Percentiles rank a stretch among this genome's conserved stretches.
These are phyloP conservation scores for Paracanthobrama guichenoti DNA, from an alignment of 2,113 vertebrate species.

Conservation along the genomic window DNA sequence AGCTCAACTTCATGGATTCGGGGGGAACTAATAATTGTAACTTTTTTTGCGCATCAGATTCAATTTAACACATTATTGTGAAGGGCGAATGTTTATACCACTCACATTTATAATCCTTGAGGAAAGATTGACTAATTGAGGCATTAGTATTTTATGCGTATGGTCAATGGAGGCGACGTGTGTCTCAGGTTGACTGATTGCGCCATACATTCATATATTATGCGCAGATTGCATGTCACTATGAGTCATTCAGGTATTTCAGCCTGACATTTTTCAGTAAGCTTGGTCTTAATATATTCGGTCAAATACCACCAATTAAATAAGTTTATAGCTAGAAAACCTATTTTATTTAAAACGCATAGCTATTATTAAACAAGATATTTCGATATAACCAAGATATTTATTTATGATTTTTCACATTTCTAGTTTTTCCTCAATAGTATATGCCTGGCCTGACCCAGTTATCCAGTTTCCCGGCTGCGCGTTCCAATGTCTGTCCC, in stretches of 20 bases:
- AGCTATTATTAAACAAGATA: not conserved
- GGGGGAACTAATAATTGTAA: slow-evolving; percentile 5
- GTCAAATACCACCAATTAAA: not conserved
- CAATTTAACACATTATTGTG: not conserved
- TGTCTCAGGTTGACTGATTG: slow-evolving; percentile 54
- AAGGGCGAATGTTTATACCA: not conserved
- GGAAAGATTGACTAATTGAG: slow-evolving; percentile 13
- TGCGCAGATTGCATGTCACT: slow-evolving; percentile 50
- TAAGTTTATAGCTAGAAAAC: not conserved
- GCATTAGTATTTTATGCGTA: slow-evolving; percentile 5
- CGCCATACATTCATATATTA: slow-evolving; percentile 53
- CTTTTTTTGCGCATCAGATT: slow-evolving; percentile 39
- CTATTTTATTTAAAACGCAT: not conserved
- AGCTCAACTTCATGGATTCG: slow-evolving; percentile 33
- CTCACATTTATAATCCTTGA: not conserved
- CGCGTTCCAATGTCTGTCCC: slow-evolving; percentile 58
- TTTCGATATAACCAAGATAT: not conserved
- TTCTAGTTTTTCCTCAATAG: slow-evolving; percentile 48
- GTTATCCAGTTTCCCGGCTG: slow-evolving; percentile 64
- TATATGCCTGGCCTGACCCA: slow-evolving; percentile 70
- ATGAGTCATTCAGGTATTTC: slow-evolving; percentile 46
- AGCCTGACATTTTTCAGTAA: not conserved
- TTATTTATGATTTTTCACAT: not conserved
- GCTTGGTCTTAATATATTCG: not conserved
- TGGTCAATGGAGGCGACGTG: slow-evolving; percentile 40